These are phyloP conservation scores for Ectemnius cavifrons DNA, from an alignment of 2,888 invertebrate species.

Conservation along the genomic window DNA sequence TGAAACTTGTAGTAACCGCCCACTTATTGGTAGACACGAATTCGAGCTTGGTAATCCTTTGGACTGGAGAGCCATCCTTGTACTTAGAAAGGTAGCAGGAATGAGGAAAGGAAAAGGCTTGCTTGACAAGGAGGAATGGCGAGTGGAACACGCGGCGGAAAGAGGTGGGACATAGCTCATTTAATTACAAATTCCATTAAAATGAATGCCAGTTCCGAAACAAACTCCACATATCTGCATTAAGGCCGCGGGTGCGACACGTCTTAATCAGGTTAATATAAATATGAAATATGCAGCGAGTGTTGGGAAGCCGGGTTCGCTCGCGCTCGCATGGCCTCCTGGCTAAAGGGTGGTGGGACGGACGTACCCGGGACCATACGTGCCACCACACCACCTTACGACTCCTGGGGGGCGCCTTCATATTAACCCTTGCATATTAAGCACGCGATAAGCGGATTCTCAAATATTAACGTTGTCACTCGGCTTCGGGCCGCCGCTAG, in stretches of 20 bases:
- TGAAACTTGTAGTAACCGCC: too few relatives aligned
- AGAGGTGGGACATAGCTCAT: constrained; percentile 68
- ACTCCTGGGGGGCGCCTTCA: constrained; percentile 77
- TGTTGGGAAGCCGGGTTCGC: constrained; percentile 60
- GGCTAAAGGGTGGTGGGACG: constrained; percentile 71
- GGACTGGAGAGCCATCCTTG: too few relatives aligned
- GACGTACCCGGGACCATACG: constrained; percentile 57
- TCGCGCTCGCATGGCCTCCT: constrained; percentile 19
- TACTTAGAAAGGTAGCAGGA: too few relatives aligned
- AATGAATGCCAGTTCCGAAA: constrained; percentile 78
- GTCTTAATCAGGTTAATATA: constrained; percentile 79
- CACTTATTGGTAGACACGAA: too few relatives aligned
- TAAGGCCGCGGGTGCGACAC: constrained; percentile 75
- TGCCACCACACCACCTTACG: constrained; percentile 75
- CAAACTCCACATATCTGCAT: constrained; percentile 78
- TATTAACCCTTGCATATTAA: constrained; percentile 77
- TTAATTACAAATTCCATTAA: constrained; percentile 78
- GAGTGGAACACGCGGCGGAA: too few relatives aligned
- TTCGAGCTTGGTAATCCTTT: too few relatives aligned
- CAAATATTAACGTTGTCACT: constrained; percentile 74
- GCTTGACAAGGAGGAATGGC: too few relatives aligned
- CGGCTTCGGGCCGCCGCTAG: constrained; percentile 47
- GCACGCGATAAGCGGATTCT: constrained; percentile 75
- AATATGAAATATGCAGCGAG: constrained; percentile 78
- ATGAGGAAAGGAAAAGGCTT: too few relatives aligned